These are phyloP conservation scores for Operophtera brumata DNA, from an alignment of 2,888 invertebrate species.

Conservation along the genomic window DNA sequence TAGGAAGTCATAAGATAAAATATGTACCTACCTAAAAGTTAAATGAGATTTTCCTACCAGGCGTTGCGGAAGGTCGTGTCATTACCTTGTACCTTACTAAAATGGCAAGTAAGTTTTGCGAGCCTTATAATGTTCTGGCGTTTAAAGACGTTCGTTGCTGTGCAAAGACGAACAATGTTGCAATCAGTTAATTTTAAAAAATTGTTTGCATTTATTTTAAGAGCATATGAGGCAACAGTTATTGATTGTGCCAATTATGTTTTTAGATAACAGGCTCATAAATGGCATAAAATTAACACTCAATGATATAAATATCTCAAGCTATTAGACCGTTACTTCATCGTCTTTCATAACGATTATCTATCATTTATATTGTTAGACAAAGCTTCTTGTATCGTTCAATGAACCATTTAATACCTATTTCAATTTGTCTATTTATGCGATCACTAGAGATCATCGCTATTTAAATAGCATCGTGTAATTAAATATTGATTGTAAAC, in stretches of 20 bases:
- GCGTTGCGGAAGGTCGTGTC: neutral
- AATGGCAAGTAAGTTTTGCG: neutral
- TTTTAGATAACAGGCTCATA: neutral
- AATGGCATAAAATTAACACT: neutral
- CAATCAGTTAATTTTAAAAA: neutral
- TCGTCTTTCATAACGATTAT: constrained; percentile 41
- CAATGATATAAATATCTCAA: neutral
- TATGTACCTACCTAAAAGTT: neutral
- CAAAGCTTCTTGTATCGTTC: constrained; percentile 48
- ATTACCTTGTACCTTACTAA: constrained; percentile 5
- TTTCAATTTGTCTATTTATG: constrained; percentile 36
- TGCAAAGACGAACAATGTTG: too few species aligned
- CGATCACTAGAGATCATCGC: constrained; percentile 20
- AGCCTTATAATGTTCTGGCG: neutral
- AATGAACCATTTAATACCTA: constrained; percentile 49
- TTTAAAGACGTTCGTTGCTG: neutral
- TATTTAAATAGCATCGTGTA: constrained; percentile 11
- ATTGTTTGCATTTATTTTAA: neutral
- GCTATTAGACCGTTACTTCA: constrained; percentile 38
- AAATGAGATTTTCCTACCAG: neutral
- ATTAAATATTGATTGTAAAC: neutral
- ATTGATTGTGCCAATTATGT: constrained; percentile 1
- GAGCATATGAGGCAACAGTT: neutral
- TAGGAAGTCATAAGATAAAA: neutral
- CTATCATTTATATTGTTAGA: constrained; percentile 16